Evolutionary conservation across 2,888 invertebrate species (phyloP).

Genomic region (Parnassius glacialis): DNA sequence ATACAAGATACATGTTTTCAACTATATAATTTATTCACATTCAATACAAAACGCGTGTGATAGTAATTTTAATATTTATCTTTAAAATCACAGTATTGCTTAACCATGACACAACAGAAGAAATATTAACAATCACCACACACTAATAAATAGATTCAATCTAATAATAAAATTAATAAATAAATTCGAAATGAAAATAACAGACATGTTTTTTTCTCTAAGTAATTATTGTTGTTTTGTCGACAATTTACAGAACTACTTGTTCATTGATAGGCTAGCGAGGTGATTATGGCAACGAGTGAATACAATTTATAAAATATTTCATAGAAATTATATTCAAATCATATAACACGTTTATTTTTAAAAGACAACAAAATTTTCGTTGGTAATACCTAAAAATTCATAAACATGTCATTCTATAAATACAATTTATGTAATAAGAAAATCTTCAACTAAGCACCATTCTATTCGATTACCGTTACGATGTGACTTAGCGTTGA

Average conservation of each 20-base stretch:
- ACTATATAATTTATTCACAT: constrained; percentile 81
- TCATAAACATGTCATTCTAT: constrained; percentile 58
- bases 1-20: constrained; percentile 48
- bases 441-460: constrained; percentile 74
- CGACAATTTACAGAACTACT: constrained; percentile 46
- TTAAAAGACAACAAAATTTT: constrained; percentile 49
- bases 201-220: constrained; percentile 33
- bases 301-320: constrained; percentile 49
- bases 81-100: constrained; percentile 56
- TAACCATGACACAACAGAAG: constrained; percentile 48
- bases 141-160: constrained; percentile 75
- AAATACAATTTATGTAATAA: constrained; percentile 65
- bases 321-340: constrained; percentile 29
- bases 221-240: constrained; percentile 45
- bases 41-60: constrained; percentile 80
- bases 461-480: constrained; percentile 79
- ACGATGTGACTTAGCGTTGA: constrained; percentile 71
- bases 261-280: constrained; percentile 35
- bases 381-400: constrained; percentile 50
- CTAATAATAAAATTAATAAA: constrained; percentile 65
- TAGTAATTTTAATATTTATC: constrained; percentile 68
- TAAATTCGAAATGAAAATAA: constrained; percentile 52
- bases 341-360: constrained; percentile 15
- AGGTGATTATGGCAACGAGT: constrained; percentile 49
- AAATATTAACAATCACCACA: constrained; percentile 75